Evolutionary conservation across 2,797 vertebrate species (phyloP).

Genomic region (Loriculus beryllinus): DNA sequence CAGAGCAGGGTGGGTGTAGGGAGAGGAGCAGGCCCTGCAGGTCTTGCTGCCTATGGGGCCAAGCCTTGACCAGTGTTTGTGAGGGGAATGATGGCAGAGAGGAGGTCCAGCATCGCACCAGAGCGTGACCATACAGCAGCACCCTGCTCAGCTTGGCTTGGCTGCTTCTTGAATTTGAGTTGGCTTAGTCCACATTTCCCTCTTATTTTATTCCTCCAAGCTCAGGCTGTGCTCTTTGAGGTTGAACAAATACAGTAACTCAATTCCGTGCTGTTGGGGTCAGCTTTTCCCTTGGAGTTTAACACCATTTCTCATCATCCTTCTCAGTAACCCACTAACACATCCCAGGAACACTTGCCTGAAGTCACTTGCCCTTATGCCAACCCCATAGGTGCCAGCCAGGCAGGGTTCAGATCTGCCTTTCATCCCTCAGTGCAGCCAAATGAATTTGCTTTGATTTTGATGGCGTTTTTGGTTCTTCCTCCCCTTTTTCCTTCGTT

Average conservation of each 20-base stretch:
- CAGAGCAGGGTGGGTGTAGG: background rate
- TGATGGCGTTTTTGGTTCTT: background rate
- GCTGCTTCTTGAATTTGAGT: conserved; percentile 38
- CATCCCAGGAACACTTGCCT: background rate
- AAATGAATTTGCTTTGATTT: background rate
- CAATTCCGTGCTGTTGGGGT: background rate
- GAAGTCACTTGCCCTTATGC: background rate
- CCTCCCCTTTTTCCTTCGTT: background rate
- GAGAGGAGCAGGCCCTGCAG: background rate
- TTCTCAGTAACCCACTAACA: conserved; percentile 41
- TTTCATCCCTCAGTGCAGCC: background rate
- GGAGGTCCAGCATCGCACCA: background rate
- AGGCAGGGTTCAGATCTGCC: background rate
- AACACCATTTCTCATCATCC: background rate
- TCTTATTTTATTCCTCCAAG: background rate
- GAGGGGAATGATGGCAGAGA: background rate
- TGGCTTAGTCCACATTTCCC: background rate
- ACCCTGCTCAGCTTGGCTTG: conserved; percentile 51
- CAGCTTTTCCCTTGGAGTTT: background rate
- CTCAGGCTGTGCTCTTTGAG: background rate
- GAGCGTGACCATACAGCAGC: conserved; percentile 55
- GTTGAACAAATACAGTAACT: background rate
- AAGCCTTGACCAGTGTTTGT: background rate
- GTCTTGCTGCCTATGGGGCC: accelerated
- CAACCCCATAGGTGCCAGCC: background rate